Evolutionary conservation across 2,888 invertebrate genomes (phyloP), one percentile per base, ranked within the genome.

Genomic region (Elmis aenea): DNA sequence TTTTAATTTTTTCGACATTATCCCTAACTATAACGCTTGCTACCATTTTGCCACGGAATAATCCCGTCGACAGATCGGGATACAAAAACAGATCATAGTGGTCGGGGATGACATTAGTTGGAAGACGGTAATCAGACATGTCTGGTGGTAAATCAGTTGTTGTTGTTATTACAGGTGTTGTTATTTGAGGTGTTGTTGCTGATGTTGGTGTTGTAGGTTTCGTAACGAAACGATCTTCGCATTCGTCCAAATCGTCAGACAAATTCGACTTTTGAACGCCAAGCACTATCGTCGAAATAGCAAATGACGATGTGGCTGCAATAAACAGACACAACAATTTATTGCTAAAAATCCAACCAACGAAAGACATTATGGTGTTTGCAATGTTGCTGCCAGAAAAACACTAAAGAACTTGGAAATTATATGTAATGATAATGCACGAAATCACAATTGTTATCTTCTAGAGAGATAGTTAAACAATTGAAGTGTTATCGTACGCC

Each of bases 41-140:
- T 1, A 47, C 56, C 0, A 79, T 75, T 30, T 64, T 68, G 85
- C 88, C 25, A 45, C 53, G 49, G 77, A 81, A 6, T 54, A 58
- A 38, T 73, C 75, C 53, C 2, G 72, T 58, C 44, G 72, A 64
- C 42, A 84, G 67, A 52, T 85, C 67, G 0, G 89, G 88, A 56
- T 75, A 68, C 16, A 89, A 64, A 29, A 68, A 70, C 2, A 90
- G 66, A 50, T 82, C 77, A 59, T 90, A 90, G 42, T 77, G 72
- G 10, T 62, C 54, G 0, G 89, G 88, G 15, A 67, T 57, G 1
- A 83, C 65, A 22, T 72, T 59, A 18, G 62, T 65, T 1, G 84
- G 80, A 6, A 89, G 62, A 4, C 79, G 65, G 40, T 73, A 69
- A 34, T 70, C 61, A 11, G 52, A 47, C 59, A 61, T 61, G 20